Conservation (phyloP, 2,113 vertebrate genomes). For the Marmota monax region DNA sequence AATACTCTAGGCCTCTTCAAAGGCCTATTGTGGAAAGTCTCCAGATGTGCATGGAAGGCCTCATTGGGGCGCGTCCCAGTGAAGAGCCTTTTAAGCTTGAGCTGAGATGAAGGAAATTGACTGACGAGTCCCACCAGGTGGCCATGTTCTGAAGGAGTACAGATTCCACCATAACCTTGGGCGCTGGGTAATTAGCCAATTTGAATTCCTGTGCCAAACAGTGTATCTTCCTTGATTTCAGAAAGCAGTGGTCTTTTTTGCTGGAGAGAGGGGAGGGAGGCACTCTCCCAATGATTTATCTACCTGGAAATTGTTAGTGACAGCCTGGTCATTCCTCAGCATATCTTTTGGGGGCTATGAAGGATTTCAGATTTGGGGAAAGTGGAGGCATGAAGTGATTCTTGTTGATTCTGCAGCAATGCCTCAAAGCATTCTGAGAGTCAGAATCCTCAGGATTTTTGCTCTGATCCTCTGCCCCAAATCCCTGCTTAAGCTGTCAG, state of each 20-base stretch:
- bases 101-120: slow-evolving; percentile 74
- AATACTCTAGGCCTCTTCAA: slow-evolving; percentile 77
- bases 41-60: slow-evolving; percentile 79
- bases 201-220: slow-evolving; percentile 47
- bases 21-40: slow-evolving; percentile 79
- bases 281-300: slow-evolving; percentile 48
- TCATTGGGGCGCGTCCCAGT: slow-evolving; percentile 71
- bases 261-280: neutral
- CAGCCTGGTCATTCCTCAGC: slow-evolving; percentile 11
- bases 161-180: slow-evolving; percentile 56
- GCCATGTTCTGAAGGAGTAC: slow-evolving; percentile 69
- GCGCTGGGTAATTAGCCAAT: neutral
- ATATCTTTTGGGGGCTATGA: neutral
- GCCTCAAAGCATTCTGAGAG: neutral
- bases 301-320: slow-evolving; percentile 51
- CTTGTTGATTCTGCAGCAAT: neutral
- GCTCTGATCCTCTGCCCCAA: neutral
- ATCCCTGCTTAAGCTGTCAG: neutral
- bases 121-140: slow-evolving; percentile 77
- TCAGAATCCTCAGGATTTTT: neutral
- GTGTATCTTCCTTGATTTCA: slow-evolving; percentile 1
- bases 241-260: slow-evolving; percentile 23
- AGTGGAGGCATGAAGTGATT: neutral
- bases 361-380: slow-evolving; percentile 7
- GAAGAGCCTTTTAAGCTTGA: slow-evolving; percentile 72